Percentiles rank a stretch among this genome's conserved stretches.
Evolutionary conservation across 2,113 vertebrate genomes (phyloP).

Genomic region (Vombatus ursinus): DNA sequence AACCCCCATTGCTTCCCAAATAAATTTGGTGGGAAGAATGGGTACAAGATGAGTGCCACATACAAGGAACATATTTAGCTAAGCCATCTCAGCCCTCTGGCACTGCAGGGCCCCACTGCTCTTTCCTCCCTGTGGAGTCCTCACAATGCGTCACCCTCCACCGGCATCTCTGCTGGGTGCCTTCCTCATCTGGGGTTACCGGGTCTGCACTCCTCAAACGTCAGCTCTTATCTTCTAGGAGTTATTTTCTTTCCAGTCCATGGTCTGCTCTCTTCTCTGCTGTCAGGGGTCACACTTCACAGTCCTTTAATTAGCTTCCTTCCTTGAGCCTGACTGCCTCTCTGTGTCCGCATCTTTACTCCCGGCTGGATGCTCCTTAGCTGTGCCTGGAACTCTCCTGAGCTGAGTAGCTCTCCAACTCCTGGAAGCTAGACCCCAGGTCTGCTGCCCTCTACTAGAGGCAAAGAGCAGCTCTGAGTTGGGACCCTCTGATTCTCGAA

Average conservation of each 20-base stretch:
- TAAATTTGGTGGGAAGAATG: neutral
- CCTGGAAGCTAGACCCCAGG: neutral
- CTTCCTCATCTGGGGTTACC: neutral
- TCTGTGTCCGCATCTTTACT: neutral
- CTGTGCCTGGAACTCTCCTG: neutral
- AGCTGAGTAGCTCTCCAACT: neutral
- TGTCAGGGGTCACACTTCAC: neutral
- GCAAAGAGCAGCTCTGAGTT: neutral
- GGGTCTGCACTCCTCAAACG: neutral
- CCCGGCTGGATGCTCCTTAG: neutral
- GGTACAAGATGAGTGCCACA: neutral
- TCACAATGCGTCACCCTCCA: neutral
- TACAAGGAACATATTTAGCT: neutral
- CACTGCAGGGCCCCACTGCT: neutral
- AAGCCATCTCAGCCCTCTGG: neutral
- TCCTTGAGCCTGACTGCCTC: neutral
- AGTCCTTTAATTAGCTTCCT: neutral
- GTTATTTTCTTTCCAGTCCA: neutral
- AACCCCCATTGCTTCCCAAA: neutral
- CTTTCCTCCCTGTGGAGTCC: too few species aligned
- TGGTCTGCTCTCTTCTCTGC: neutral
- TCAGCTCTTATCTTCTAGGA: neutral
- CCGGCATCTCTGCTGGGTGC: neutral
- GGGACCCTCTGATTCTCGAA: neutral
- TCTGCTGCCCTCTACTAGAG: neutral